phyloP scores from a whole-genome alignment of 2,888 invertebrate species.

The Plagiodera versicolora region DNA sequence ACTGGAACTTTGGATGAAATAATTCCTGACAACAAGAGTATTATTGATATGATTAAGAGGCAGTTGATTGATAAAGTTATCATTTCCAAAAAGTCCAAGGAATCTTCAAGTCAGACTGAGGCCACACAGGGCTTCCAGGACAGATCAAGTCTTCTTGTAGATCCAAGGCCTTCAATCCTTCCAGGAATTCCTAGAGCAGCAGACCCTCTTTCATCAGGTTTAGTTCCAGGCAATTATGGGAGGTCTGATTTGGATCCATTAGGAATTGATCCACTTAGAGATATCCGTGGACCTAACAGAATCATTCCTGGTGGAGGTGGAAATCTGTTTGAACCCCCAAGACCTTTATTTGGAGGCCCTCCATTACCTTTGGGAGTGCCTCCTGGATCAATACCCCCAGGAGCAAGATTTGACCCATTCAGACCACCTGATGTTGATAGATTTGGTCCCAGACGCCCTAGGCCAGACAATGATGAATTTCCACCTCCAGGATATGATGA shows the following conservation, averaged over 20 bases:
- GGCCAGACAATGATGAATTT: constrained; percentile 74
- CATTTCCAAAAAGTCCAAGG: constrained; percentile 39
- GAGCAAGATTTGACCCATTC: constrained; percentile 81
- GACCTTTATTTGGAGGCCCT: constrained; percentile 31
- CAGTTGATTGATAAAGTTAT: constrained; percentile 69
- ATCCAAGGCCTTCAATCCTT: constrained; percentile 1
- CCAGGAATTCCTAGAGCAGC: neutral
- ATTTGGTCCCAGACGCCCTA: constrained; percentile 48
- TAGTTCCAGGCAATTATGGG: constrained; percentile 55
- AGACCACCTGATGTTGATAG: constrained; percentile 63
- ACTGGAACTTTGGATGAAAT: constrained; percentile 63
- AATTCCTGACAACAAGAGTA: constrained; percentile 65
- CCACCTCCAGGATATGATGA: constrained; percentile 76
- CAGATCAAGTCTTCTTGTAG: neutral
- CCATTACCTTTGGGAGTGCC: constrained; percentile 36
- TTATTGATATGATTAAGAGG: constrained; percentile 64
- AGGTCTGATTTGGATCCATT: constrained; percentile 80
- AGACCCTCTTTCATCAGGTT: neutral
- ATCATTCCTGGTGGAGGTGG: constrained; percentile 60
- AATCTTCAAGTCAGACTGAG: constrained; percentile 41
- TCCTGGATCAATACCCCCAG: constrained; percentile 48
- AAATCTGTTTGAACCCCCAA: constrained; percentile 75
- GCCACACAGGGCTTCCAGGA: neutral
- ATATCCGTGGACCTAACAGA: constrained; percentile 23
- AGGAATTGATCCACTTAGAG: constrained; percentile 52